Base-by-base conservation (phyloP, 2,888 invertebrate genomes). In the Phyllotreta striolata region DNA sequence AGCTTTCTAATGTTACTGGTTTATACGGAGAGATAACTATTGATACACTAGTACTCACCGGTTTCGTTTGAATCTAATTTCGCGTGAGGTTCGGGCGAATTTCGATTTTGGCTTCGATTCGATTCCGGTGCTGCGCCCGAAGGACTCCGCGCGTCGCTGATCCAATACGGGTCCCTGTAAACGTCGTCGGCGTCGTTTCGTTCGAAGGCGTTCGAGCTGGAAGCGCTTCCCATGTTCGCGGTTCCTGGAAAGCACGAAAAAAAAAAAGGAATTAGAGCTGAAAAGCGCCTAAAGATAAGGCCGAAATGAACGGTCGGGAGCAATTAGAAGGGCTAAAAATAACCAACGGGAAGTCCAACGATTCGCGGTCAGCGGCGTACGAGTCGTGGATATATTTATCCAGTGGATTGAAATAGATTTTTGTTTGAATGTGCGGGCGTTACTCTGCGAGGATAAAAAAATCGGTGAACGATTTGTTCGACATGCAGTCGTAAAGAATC, bases 151-250 rank as follows among this genome's bases (percentile, higher is more conserved):
- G 63, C 67, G 38, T 64, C 60, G 60, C 66, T 64, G 24, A 67
- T 54, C 76, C 76, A 77, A 76, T 74, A 77, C 38, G 73, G 54
- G 64, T 76, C 76, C 44, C 71, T 24, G 24, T 24, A 24, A 4
- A 24, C 24, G 24, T 24, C 24, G 24, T 1, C 24, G 24, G 24
- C 70, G 55, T 68, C 68, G 59, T 69, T 67, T 65, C 70, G 66
- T 68, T 64, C 67, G 66, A 57, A 64, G 47, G 24, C 24, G 24
- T 61, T 60, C 37, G 64, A 62, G 63, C 68, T 68, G 72, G 74
- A 61, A 10, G 68, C 67, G 68, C 78, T 79, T 43, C 79, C 79
- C 79, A 79, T 79, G 69, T 57, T 69, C 55, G 47, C 49, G 60
- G 24, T n/a, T n/a, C 63, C 57, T 62, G 57, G 61, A 44, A 49